Base-by-base conservation (phyloP, 2,888 invertebrate genomes). In the Euzetes globulus region DNA sequence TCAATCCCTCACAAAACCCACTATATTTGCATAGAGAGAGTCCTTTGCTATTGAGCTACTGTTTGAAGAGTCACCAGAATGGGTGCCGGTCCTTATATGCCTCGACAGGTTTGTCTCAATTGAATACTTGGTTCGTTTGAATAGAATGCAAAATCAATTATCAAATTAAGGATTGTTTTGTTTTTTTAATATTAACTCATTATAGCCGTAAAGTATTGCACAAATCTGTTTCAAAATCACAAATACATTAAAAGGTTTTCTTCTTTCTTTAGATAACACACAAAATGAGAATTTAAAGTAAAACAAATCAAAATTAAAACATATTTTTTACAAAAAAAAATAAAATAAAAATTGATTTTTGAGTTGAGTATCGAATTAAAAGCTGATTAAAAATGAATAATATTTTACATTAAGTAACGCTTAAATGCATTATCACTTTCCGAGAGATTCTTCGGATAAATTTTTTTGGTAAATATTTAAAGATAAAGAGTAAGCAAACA, bases 21-120 rank as follows among this genome's bases (percentile, higher is more conserved):
- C 15, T 68, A 70, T 70, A 70, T 70, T 70, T 70, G 70, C 25
- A 47, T n/a, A 70, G 63, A 29, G 63, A 60, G 7, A 13, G 33
- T 33, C 9, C 60, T 60, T 1, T 17, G 13, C 25, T 22, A 58
- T 58, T 27, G 17, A 50, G n/a, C n/a, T 50, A 41, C 41, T 41
- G 7, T 41, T 41, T 41, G 7, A 41, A 41, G n/a, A n/a, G 41
- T 41, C 41, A 41, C 13, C 41, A 41, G 41, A 41, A 41, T 13
- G 11, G 13, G 41, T 33, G 19, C 19, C 22, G 65, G 1, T 41
- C 15, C 27, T 70, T 47, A 22, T 22, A 25, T 70, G 68, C 22
- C 22, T 47, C 45, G 45, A 68, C 68, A 68, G 17, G 45, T 45
- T 22, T 29, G 2, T 11, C 70, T 45, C 45, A 70, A 70, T 45